These are phyloP conservation scores for Drosophila engyochracea DNA, from an alignment of 2,888 invertebrate species.

Conservation along the genomic window DNA sequence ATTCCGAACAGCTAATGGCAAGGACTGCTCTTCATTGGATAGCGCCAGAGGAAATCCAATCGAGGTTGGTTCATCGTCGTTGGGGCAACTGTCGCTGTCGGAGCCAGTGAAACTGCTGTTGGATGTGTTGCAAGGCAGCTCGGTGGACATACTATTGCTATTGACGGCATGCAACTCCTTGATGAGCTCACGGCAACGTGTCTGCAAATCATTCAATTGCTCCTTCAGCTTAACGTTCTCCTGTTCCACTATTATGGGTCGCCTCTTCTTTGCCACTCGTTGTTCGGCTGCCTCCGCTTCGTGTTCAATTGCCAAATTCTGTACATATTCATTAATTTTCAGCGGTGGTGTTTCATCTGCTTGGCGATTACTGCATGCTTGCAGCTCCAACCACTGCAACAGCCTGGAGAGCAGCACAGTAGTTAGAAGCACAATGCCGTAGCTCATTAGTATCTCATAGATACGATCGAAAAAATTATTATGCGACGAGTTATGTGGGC, in stretches of 20 bases:
- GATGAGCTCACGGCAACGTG: slow-evolving; percentile 42
- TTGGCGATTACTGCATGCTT: slow-evolving; percentile 1
- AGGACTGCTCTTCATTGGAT: background rate
- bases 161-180: slow-evolving; percentile 46
- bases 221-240: slow-evolving; percentile 35
- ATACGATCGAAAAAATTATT: background rate
- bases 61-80: background rate
- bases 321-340: background rate
- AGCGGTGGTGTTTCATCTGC: background rate
- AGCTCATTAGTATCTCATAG: slow-evolving; percentile 34
- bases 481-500: background rate
- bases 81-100: slow-evolving; percentile 1
- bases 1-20: slow-evolving; percentile 20
- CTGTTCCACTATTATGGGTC: background rate
- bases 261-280: background rate
- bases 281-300: background rate
- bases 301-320: background rate
- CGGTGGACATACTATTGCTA: slow-evolving; percentile 4
- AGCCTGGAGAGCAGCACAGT: slow-evolving; percentile 38
- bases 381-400: slow-evolving; percentile 31
- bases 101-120: slow-evolving; percentile 15
- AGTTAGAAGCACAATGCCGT: slow-evolving; percentile 41
- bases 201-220: slow-evolving; percentile 47
- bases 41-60: slow-evolving; percentile 11
- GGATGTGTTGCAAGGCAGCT: background rate